Evolutionary conservation across 2,797 vertebrate genomes (phyloP).

Genomic region (Trachops cirrhosus): DNA sequence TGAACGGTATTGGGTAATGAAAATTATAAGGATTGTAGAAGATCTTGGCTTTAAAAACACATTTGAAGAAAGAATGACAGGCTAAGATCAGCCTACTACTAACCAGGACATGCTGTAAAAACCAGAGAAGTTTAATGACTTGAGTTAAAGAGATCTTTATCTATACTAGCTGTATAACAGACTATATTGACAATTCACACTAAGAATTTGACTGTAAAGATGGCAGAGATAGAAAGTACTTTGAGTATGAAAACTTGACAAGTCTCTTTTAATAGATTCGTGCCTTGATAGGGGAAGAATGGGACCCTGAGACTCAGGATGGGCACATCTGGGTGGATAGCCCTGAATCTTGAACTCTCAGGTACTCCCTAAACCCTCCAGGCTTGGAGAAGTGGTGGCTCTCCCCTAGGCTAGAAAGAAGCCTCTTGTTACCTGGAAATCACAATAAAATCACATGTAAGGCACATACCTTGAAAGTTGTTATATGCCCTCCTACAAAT

Average conservation of each 20-base stretch:
- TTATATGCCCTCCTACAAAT: neutral
- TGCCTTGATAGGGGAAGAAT: neutral
- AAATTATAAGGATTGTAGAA: neutral
- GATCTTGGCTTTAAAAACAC: neutral
- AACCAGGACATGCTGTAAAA: neutral
- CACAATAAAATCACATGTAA: neutral
- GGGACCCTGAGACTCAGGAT: neutral
- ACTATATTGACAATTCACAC: neutral
- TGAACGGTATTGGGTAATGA: rapidly evolving
- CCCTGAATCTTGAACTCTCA: neutral
- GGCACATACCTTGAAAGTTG: neutral
- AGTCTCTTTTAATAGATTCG: neutral
- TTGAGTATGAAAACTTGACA: neutral
- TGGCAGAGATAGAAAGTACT: neutral
- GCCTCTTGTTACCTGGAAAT: neutral
- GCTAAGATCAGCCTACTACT: neutral
- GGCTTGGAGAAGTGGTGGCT: neutral
- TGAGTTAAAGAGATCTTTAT: neutral
- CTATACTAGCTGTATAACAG: neutral
- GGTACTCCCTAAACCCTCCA: neutral
- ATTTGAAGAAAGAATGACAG: neutral
- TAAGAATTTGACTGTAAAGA: neutral
- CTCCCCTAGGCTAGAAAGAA: neutral
- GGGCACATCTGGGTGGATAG: neutral
- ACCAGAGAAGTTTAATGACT: neutral